A percentile compares a stretch with the other conserved stretches of the same genome.
These are phyloP conservation scores for Megamerina dolium DNA, from an alignment of 2,888 invertebrate genomes.

Conservation along the genomic window DNA sequence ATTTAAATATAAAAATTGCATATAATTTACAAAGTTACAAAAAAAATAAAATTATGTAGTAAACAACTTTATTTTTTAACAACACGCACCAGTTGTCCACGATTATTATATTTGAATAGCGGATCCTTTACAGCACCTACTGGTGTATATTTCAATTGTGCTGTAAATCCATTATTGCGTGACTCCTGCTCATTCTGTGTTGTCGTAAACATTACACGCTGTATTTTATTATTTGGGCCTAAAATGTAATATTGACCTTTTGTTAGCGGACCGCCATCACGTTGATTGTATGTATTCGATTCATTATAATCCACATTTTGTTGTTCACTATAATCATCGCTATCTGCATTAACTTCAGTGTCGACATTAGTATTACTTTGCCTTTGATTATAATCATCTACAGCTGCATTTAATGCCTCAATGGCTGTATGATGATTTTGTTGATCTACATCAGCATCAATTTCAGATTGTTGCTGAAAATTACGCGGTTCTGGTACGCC, in stretches of 20 bases:
- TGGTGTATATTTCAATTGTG: constrained; percentile 45
- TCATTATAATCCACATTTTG: constrained; percentile 7
- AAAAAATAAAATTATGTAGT: too few relatives aligned
- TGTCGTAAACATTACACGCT: constrained; percentile 44
- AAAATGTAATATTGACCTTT: constrained; percentile 48
- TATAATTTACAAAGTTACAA: too few relatives aligned
- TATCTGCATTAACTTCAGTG: background rate
- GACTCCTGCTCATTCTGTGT: constrained; percentile 36
- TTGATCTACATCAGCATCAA: constrained; percentile 14
- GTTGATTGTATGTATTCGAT: background rate
- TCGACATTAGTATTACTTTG: constrained; percentile 9
- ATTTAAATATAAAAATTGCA: too few relatives aligned
- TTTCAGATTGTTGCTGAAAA: constrained; percentile 1
- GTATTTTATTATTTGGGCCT: constrained; percentile 44
- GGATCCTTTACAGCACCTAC: constrained; percentile 48
- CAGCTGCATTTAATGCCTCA: constrained; percentile 24
- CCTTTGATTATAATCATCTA: constrained; percentile 20
- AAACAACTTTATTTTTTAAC: too few relatives aligned
- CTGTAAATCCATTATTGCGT: constrained; percentile 40
- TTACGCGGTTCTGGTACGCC: constrained; percentile 30
- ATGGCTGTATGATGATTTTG: constrained; percentile 19
- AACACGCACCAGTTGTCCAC: constrained; percentile 45
- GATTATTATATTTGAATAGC: constrained; percentile 43
- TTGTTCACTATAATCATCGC: constrained; percentile 2
- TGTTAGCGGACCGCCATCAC: constrained; percentile 13